Evolutionary conservation across 2,888 invertebrate species (phyloP).

Genomic region (Gymnoscelis rufifasciata): DNA sequence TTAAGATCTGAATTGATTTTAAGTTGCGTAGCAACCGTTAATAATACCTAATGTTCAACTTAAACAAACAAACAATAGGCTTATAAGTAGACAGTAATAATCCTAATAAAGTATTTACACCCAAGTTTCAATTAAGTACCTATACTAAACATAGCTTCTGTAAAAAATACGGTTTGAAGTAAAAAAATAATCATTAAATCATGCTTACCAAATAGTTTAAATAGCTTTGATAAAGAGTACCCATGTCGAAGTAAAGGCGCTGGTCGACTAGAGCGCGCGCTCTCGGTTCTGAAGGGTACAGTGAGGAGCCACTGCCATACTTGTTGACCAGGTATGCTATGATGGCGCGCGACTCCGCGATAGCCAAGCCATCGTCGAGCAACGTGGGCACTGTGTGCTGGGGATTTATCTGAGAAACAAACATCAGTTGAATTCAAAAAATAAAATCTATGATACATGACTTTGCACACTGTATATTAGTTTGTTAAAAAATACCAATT

Average conservation of each 20-base stretch:
- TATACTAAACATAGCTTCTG: no score
- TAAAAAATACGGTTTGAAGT: neutral
- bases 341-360: slow-evolving; percentile 93
- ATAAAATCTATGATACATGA: no score
- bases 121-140: no score
- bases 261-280: slow-evolving; percentile 88
- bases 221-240: slow-evolving; percentile 84
- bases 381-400: slow-evolving; percentile 92
- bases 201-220: slow-evolving; percentile 86
- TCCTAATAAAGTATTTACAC: no score
- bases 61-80: no score
- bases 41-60: no score
- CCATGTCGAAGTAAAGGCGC: slow-evolving; percentile 88
- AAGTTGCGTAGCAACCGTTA: no score
- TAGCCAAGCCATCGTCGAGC: slow-evolving; percentile 87
- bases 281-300: slow-evolving; percentile 88
- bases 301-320: slow-evolving; percentile 86
- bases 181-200: slow-evolving; percentile 61
- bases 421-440: no score
- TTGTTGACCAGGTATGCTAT: slow-evolving; percentile 87
- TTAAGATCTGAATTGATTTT: no score
- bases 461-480: no score
- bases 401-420: slow-evolving; percentile 85
- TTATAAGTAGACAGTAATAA: no score
- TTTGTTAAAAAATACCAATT: no score